Conservation (phyloP, 2,888 invertebrate species). For the Apotomis turbidana region DNA sequence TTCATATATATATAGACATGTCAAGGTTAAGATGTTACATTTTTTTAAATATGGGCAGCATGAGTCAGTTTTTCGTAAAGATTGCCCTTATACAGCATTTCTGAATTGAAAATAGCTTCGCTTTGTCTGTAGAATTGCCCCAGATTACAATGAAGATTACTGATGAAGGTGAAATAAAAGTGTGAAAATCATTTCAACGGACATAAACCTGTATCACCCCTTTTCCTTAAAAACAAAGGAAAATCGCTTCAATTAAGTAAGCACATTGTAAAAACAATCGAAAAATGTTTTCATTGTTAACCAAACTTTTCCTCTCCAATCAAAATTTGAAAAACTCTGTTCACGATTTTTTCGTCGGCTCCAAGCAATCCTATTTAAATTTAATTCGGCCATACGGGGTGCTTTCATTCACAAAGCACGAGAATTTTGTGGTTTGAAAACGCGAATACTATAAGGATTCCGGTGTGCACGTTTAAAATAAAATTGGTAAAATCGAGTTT, state of each 20-base stretch:
- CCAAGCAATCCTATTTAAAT: slow-evolving; percentile 35
- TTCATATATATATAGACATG: too few species aligned
- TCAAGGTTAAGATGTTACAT: too few species aligned
- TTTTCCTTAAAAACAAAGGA: neutral
- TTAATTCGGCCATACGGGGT: slow-evolving; percentile 27
- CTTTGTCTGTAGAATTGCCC: too few species aligned
- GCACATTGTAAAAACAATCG: slow-evolving; percentile 13
- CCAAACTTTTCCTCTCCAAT: slow-evolving; percentile 33
- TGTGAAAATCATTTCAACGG: neutral
- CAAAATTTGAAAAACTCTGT: slow-evolving; percentile 31
- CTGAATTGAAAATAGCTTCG: too few species aligned
- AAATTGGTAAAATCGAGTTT: too few species aligned
- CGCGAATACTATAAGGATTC: neutral
- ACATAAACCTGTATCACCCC: too few species aligned
- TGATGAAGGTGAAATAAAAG: too few species aligned
- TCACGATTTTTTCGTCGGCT: slow-evolving; percentile 13
- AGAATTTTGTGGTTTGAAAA: slow-evolving; percentile 12
- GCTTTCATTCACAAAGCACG: slow-evolving; percentile 9
- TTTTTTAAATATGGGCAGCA: too few species aligned
- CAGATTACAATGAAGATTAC: too few species aligned
- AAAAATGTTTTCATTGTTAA: slow-evolving; percentile 20
- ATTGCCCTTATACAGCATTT: too few species aligned
- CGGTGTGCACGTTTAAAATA: too few species aligned
- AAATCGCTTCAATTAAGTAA: slow-evolving; percentile 14
- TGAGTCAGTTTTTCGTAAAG: too few species aligned